Evolutionary conservation across 2,888 invertebrate species (phyloP), one percentile per base, ranked within the genome.

Genomic region (Nysson spinosus): DNA sequence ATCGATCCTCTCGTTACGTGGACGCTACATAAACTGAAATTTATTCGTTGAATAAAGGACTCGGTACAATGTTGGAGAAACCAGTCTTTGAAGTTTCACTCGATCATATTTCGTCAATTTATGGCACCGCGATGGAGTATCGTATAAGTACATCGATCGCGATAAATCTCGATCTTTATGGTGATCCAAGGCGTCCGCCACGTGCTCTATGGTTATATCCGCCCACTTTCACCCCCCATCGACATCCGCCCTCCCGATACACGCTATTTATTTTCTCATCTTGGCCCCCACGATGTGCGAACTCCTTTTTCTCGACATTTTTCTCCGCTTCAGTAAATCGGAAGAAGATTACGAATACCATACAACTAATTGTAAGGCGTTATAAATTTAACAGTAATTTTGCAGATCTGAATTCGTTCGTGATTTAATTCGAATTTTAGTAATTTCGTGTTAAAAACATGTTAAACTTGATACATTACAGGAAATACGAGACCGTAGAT

Each of bases 91-190:
- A 50, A 42, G 19, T 51, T 24, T 42, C 1, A 6, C 0, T n/a
- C n/a, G 20, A 24, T 16, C 39, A 42, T 43, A 30, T 14, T 17
- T 12, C n/a, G 19, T 3, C 9, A 30, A 51, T 65, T 65, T 65
- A 56, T 39, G 19, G 56, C 11, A 19, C 20, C 26, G 37, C 14
- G 19, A 16, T 22, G 9, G 22, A 19, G 4, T 40, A 46, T 22
- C 22, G 22, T 30, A 11, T 7, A 42, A 39, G 19, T 42, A 26
- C 22, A 22, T 46, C 55, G 66, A 71, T 71, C 64, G 55, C 37
- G 51, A 67, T 71, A 71, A 71, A 70, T 67, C 61, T 35, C 24
- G 44, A 70, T 67, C 42, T 71, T 64, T 68, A 72, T 43, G 55
- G 58, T 56, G 71, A 60, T 60, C 60, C 58, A 22, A 66, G 32